A percentile compares a stretch with the other conserved stretches of the same genome.
phyloP scores from a whole-genome alignment of 2,113 vertebrate genomes.

The Trichechus manatus region DNA sequence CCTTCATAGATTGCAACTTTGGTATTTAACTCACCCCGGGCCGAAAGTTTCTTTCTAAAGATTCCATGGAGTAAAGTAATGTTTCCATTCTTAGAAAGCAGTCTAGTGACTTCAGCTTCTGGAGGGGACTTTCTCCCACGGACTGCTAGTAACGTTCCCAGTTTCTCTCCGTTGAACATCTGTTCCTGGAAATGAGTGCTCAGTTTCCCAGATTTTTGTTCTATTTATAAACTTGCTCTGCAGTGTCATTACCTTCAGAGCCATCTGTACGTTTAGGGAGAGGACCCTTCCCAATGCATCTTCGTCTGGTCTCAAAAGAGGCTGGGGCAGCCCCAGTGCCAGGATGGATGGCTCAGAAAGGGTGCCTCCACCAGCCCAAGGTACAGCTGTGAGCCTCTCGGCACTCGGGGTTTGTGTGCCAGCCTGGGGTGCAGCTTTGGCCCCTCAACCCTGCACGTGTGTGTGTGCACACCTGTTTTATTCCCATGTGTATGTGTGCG shows the following conservation, averaged over 20 bases:
- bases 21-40: not conserved
- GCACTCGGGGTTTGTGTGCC: not conserved
- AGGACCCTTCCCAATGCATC: not conserved
- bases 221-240: not conserved
- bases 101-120: not conserved
- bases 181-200: not conserved
- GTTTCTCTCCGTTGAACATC: constrained; percentile 31
- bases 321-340: too few relatives aligned
- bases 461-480: not conserved
- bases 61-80: not conserved
- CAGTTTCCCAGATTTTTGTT: not conserved
- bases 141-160: not conserved
- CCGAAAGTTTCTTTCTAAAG: not conserved
- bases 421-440: too few relatives aligned
- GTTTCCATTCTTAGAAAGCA: not conserved
- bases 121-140: not conserved
- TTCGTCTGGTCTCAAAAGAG: not conserved
- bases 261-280: not conserved
- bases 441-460: not conserved
- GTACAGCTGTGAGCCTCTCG: rapidly evolving
- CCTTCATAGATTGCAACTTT: not conserved
- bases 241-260: not conserved
- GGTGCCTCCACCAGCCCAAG: not conserved
- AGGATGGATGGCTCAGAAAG: not conserved
- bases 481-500: not conserved